These are phyloP conservation scores for Rapana venosa DNA, from an alignment of 2,888 invertebrate genomes.

Conservation along the genomic window DNA sequence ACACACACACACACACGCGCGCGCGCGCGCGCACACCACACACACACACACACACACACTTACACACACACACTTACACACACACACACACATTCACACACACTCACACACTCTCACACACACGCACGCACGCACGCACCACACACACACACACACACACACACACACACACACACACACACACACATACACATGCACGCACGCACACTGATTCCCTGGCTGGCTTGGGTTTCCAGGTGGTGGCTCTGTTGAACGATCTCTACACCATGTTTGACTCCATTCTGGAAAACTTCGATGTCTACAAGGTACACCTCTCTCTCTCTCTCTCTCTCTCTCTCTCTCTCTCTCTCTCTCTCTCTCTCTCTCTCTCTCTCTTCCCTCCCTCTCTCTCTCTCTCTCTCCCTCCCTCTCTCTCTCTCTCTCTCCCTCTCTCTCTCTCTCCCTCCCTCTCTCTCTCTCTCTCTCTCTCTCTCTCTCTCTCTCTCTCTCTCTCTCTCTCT, in stretches of 20 bases:
- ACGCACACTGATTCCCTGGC: not conserved
- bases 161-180: not conserved
- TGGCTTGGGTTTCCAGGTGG: conserved; percentile 81
- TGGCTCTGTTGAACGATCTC: conserved; percentile 96
- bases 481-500: not conserved
- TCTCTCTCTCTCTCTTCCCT: not conserved
- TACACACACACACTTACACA: not conserved
- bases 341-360: too few species aligned
- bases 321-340: not conserved
- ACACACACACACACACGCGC: too few species aligned
- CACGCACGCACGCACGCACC: not conserved
- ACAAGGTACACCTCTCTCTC: conserved; percentile 84
- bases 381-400: not conserved
- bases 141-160: not conserved
- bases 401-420: not conserved
- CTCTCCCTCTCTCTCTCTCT: not conserved
- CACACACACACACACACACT: not conserved
- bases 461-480: not conserved
- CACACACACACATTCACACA: not conserved
- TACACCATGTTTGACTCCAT: conserved; percentile 98
- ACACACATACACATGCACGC: not conserved
- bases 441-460: not conserved
- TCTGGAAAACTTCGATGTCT: conserved; percentile 90
- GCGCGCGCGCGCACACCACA: too few species aligned
- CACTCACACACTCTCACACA: not conserved